Base-by-base conservation (phyloP, 2,888 invertebrate species). In the Nephrotoma appendiculata region DNA sequence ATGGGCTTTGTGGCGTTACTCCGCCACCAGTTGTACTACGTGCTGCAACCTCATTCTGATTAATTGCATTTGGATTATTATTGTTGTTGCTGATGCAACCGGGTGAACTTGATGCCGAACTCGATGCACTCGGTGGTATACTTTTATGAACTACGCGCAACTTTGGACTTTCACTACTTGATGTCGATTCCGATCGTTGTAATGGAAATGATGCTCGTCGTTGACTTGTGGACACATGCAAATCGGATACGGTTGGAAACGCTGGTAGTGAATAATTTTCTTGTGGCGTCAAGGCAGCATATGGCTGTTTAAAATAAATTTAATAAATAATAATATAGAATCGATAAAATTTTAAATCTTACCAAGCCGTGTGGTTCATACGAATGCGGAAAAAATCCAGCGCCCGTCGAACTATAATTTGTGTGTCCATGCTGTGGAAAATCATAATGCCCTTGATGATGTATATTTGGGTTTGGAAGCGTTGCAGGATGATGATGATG, bases 171-270 rank as follows among this genome's bases (percentile, higher is more conserved):
- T 96, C 95, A 89, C 94, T 95, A 89, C 95, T 95, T 90, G 95
- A 95, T 87, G 95, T 96, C 2, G 96, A 96, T 90, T 96, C 96
- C 6, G 96, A 95, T 88, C 96, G 93, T 90, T 96, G 96, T 31
- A 96, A 93, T 1, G 96, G 96, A 88, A 96, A 91, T 5, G 96
- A 96, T 5, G 96, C 94, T 88, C 96, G 93, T 87, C 96, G 93
- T 89, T 95, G 94, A 71, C 95, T 93, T 12, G 95, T 93, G 87
- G 93, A 92, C 87, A 95, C 93, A 89, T 95, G 95, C 88, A 96
- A 91, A 89, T 96, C 96, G 44, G 95, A 93, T 41, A 95, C 93
- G 90, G 94, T 94, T 88, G 95, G 94, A 90, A 95, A 95, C 87
- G 94, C 94, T 88, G 95, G 95, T 89, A 95, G 91, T 86, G 95